A percentile compares a stretch with the other conserved stretches of the same genome.
Conservation (phyloP, 2,888 invertebrate genomes). For the Athalia rosae region DNA sequence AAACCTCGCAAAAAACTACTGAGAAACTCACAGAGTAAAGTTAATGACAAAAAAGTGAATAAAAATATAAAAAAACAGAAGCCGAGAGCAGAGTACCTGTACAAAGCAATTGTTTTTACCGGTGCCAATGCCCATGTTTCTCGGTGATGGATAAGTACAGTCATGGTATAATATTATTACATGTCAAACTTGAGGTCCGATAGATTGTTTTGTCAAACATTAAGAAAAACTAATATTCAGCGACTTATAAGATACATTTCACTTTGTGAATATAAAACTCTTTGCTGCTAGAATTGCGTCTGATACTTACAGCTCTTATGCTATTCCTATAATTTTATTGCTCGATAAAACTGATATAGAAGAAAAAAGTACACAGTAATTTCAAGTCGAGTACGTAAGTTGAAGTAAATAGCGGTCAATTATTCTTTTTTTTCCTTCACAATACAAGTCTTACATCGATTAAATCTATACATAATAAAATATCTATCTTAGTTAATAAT, state of each 20-base stretch:
- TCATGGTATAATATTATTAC: conserved; percentile 14
- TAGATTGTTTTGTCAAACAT: background rate
- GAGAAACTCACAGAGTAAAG: conserved; percentile 20
- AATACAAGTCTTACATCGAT: conserved; percentile 28
- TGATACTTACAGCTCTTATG: conserved; percentile 31
- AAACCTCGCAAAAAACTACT: conserved; percentile 1
- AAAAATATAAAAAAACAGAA: background rate
- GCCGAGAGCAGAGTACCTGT: conserved; percentile 18
- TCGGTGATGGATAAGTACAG: background rate
- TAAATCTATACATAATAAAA: conserved; percentile 41
- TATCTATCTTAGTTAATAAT: background rate
- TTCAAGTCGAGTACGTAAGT: conserved; percentile 23
- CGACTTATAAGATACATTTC: background rate
- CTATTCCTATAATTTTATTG: conserved; percentile 14
- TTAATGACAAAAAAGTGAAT: background rate
- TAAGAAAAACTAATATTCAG: conserved; percentile 13
- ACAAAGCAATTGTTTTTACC: conserved; percentile 20
- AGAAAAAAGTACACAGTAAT: conserved; percentile 30
- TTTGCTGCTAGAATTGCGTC: conserved; percentile 4
- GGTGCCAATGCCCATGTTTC: background rate
- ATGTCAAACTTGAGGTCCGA: background rate
- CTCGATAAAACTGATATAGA: conserved; percentile 23
- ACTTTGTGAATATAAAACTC: background rate
- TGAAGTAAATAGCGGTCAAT: conserved; percentile 34
- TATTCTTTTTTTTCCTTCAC: conserved; percentile 14